phyloP scores from a whole-genome alignment of 2,888 invertebrate species.

The Drosophila neonasuta region DNA sequence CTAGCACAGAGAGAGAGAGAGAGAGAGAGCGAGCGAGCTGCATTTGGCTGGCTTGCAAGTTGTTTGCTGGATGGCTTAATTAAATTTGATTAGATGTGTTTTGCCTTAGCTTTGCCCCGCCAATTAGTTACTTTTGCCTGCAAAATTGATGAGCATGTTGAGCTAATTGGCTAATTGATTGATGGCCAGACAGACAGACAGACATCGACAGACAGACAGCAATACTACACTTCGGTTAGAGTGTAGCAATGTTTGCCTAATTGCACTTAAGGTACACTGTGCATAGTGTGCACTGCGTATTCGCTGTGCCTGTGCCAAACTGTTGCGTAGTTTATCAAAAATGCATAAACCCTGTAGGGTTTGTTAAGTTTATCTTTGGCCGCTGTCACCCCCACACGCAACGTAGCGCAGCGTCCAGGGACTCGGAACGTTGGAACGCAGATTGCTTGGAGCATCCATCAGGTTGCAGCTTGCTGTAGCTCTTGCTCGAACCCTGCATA shows the following conservation, averaged over 20 bases:
- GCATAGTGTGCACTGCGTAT: background rate
- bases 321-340: constrained; percentile 47
- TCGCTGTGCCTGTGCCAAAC: constrained; percentile 16
- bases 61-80: constrained; percentile 69
- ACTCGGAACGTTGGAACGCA: constrained; percentile 36
- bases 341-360: constrained; percentile 24
- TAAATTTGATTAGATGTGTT: constrained; percentile 76
- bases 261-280: constrained; percentile 41
- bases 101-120: constrained; percentile 44
- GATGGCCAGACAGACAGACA: constrained; percentile 39
- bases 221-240: background rate
- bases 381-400: constrained; percentile 21
- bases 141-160: constrained; percentile 65
- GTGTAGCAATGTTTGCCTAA: constrained; percentile 43
- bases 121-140: constrained; percentile 74
- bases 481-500: constrained; percentile 41
- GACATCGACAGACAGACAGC: background rate
- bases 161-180: constrained; percentile 75
- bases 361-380: constrained; percentile 31
- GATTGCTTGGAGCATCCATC: constrained; percentile 48
- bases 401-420: background rate
- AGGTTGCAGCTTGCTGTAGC: constrained; percentile 29
- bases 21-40: constrained; percentile 15
- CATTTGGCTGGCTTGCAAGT: constrained; percentile 43
- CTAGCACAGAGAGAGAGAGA: background rate